Evolutionary conservation across 2,888 invertebrate genomes (phyloP).

Genomic region (Leucoma salicis): DNA sequence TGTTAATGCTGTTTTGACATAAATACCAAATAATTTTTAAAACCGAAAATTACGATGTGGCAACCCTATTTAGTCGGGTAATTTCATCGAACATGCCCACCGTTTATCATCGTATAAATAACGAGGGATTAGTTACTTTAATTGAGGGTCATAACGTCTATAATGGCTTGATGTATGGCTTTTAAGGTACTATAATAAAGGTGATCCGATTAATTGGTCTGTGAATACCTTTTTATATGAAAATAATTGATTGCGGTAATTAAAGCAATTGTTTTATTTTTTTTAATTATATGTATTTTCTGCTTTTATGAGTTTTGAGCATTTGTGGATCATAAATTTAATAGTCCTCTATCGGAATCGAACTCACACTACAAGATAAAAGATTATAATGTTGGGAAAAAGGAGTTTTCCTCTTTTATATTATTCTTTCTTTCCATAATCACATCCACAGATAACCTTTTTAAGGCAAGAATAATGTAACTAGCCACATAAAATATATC

Average conservation of each 20-base stretch:
- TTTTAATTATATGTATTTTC: too few species aligned
- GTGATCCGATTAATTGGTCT: constrained; percentile 21
- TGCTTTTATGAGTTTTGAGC: background rate
- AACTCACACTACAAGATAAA: too few species aligned
- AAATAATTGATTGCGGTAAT: constrained; percentile 21
- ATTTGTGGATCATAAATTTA: too few species aligned
- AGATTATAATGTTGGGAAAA: too few species aligned
- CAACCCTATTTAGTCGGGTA: constrained; percentile 20
- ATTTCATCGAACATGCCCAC: constrained; percentile 30
- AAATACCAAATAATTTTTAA: background rate
- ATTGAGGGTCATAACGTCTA: constrained; percentile 8
- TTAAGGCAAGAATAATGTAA: too few species aligned
- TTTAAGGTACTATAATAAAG: constrained; percentile 21
- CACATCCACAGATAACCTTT: too few species aligned
- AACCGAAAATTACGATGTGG: background rate
- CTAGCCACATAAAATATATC: too few species aligned
- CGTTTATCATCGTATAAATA: constrained; percentile 20
- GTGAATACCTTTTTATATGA: constrained; percentile 16
- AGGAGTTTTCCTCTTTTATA: too few species aligned
- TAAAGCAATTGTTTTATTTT: constrained; percentile 9
- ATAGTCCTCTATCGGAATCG: too few species aligned
- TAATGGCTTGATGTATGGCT: constrained; percentile 9
- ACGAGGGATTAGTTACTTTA: constrained; percentile 20
- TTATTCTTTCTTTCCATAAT: too few species aligned
- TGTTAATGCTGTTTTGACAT: background rate